Base-by-base conservation (phyloP, 1,140 invertebrate species). In the Drosophila littoralis region DNA sequence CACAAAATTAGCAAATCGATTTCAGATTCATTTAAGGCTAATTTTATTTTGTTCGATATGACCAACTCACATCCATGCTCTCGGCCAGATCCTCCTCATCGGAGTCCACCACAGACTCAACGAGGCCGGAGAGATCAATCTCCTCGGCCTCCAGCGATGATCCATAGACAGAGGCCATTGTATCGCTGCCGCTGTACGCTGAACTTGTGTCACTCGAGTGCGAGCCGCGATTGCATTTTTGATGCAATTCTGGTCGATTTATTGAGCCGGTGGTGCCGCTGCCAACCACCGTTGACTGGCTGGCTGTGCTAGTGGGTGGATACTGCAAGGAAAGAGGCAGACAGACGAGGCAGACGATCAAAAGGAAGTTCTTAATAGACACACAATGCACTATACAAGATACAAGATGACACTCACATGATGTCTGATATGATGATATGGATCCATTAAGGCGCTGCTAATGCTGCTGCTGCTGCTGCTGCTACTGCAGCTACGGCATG, bases 141-240 rank as follows among this genome's bases (percentile, higher is more conserved):
- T 98, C 97, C 81, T 98, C 97, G 46, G 96, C 95, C 93, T 97
- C 97, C 74, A 96, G 94, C 64, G 97, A 96, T 5, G 96, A 96
- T 77, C 96, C 96, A 91, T 97, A 97, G 54, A 97, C 96, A 52
- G 96, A 97, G 83, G 97, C 97, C 97, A 99, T 98, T 71, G 98
- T 98, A 93, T 99, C 98, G 55, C 97, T 98, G 35, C 98, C 98
- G 83, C 97, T 98, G 92, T 98, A 98, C 45, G 97, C 98, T 70
- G 97, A 98, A 92, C 97, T 98, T 2, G 98, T 98, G 92, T 99
- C 98, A 92, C 97, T 98, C 33, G 97, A 97, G 91, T 98, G 97
- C 15, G 96, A 97, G 82, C 95, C 96, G 65, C 97, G 94, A 90
- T 97, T 97, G 78, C 96, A 97, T 92, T 97, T 97, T 86, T 96